Evolutionary conservation across 1,140 invertebrate genomes (phyloP), one percentile per base, ranked within the genome.

Genomic region (Micrasema minimum): DNA sequence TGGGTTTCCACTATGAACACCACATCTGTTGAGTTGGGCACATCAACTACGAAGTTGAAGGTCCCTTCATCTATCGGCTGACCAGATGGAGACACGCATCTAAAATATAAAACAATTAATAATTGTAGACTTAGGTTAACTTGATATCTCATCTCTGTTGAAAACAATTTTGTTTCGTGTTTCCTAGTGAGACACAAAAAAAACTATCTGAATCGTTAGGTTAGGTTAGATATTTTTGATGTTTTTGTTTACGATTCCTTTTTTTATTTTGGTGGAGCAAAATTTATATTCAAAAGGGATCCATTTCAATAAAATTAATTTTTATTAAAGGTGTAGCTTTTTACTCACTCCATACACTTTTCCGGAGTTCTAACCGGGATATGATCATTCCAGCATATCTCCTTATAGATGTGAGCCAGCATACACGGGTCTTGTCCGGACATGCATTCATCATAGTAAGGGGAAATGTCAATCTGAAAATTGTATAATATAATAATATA

Each of bases 1-100:
- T 93, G 93, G 2, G 93, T 92, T 79, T 97, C 95, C 0, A 97
- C 87, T 46, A 97, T 89, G 78, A 97, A 94, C 26, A 97, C 92
- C 0, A 96, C 83, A 79, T 98, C 96, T 11, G 91, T 88, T 1
- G 92, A 91, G 38, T 81, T 84, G 0, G 90, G 89, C 2, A 90
- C 80, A 20, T 83, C 76, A 4, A 79, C 66, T 2, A 93, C 77
- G 46, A 86, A 81, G 9, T 87, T 80, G 75, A 92, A 90, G 10
- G 90, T 87, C 2, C 92, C 92, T 81, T 95, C 93, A 4, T 87
- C 84, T 9, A 94, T 84, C 43, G 84, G 80, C 0, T 86, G 86
- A n/a, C 89, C 89, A 81, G 90, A 88, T 0, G 85, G 77, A 62
- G 91, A 83, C 23, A 85, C 83, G 73, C 91, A 92, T 76, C 88